Conservation (phyloP, 2,797 vertebrate genomes). For the Emys orbicularis region DNA sequence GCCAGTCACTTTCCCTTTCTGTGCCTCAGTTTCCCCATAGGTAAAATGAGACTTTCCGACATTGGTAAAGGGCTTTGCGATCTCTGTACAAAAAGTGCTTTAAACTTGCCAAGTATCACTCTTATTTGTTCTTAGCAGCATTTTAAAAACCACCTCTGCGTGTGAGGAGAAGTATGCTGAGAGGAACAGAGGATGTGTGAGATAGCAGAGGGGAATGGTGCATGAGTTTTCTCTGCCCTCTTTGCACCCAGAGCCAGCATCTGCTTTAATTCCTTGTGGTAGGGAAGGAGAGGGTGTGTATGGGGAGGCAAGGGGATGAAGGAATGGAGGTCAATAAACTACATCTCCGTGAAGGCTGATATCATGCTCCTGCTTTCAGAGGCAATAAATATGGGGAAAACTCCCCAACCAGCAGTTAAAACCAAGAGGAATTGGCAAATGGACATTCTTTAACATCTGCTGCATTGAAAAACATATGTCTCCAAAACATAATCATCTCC, state of each 20-base stretch:
- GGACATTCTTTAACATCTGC: constrained; percentile 43
- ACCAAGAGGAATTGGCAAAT: constrained; percentile 51
- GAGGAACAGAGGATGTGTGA: neutral
- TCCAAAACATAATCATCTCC: neutral
- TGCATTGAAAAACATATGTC: constrained; percentile 51
- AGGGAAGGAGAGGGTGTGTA: neutral
- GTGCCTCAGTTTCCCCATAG: neutral
- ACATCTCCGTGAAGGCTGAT: neutral
- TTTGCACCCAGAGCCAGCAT: neutral
- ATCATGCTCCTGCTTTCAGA: neutral
- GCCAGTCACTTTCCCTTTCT: neutral
- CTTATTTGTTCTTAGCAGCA: neutral
- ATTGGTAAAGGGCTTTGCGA: neutral
- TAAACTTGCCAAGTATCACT: neutral
- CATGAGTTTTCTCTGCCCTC: neutral
- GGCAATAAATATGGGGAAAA: constrained; percentile 38
- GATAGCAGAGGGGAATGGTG: neutral
- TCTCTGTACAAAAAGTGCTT: neutral
- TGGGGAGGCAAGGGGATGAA: accelerated
- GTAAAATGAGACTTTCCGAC: neutral
- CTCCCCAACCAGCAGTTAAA: constrained; percentile 65
- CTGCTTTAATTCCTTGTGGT: accelerated
- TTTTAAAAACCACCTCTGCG: neutral
- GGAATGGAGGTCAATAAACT: neutral
- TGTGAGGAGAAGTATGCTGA: neutral